Evolutionary conservation across 2,113 vertebrate species (phyloP).

Genomic region (Mirza zaza): DNA sequence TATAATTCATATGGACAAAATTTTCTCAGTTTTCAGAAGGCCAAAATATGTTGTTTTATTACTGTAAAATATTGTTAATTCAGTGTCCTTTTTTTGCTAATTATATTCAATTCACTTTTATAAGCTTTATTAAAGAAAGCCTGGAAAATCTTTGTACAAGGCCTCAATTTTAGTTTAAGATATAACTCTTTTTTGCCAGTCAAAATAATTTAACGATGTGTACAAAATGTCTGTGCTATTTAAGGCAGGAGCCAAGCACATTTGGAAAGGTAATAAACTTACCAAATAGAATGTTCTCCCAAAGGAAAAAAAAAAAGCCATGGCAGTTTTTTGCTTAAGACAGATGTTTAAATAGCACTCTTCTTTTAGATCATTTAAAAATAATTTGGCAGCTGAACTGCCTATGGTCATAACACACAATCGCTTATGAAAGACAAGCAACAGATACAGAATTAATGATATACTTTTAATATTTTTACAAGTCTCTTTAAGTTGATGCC

Average conservation of each 20-base stretch:
- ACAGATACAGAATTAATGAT: conserved; percentile 63
- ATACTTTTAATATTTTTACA: conserved; percentile 65
- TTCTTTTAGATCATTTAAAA: conserved; percentile 69
- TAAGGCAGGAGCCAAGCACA: conserved; percentile 74
- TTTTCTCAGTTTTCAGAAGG: conserved; percentile 80
- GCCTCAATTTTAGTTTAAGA: conserved; percentile 57
- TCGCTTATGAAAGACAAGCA: conserved; percentile 56
- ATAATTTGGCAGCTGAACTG: conserved; percentile 52
- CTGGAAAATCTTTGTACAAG: conserved; percentile 3
- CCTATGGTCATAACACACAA: conserved; percentile 47
- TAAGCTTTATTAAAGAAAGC: conserved; percentile 11
- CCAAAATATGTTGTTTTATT: conserved; percentile 75
- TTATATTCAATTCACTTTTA: conserved; percentile 39
- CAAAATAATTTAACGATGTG: conserved; percentile 70
- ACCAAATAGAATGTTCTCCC: conserved; percentile 60
- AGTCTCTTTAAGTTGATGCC: conserved; percentile 47
- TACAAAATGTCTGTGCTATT: conserved; percentile 57
- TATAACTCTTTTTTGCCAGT: conserved; percentile 48
- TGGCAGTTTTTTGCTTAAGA: conserved; percentile 57
- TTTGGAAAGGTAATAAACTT: conserved; percentile 74
- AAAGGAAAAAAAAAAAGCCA: conserved; percentile 46
- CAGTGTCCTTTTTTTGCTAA: conserved; percentile 76
- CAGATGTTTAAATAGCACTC: conserved; percentile 70
- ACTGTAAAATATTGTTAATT: conserved; percentile 71
- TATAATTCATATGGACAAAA: conserved; percentile 79